These are phyloP conservation scores for Acleris emargana DNA, from an alignment of 2,888 invertebrate genomes.

Conservation along the genomic window DNA sequence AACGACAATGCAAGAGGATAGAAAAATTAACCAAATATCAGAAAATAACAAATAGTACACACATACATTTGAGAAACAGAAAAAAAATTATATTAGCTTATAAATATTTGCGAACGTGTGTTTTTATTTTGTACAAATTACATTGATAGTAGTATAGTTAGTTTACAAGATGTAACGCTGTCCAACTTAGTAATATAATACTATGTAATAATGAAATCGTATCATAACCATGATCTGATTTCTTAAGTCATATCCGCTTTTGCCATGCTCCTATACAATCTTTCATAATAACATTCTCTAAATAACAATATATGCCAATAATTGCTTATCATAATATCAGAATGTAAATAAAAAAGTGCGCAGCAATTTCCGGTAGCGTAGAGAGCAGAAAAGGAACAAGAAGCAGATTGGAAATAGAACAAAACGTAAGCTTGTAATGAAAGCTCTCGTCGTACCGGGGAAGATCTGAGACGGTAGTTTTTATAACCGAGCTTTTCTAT, in stretches of 20 bases:
- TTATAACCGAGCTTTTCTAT: no score
- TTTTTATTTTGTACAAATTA: no score
- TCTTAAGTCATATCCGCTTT: slow-evolving; percentile 27
- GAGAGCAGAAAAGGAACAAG: slow-evolving; percentile 37
- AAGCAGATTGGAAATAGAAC: slow-evolving; percentile 33
- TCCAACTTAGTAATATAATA: no score
- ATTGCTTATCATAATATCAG: slow-evolving; percentile 30
- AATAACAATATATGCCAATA: slow-evolving; percentile 34
- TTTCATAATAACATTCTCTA: slow-evolving; percentile 28
- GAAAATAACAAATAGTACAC: no score
- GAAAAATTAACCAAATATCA: no score
- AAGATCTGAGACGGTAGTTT: neutral
- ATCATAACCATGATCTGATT: slow-evolving; percentile 10
- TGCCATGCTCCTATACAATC: slow-evolving; percentile 12
- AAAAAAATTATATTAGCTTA: no score
- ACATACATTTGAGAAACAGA: no score
- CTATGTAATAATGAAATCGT: neutral
- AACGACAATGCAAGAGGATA: no score
- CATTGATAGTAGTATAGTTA: neutral
- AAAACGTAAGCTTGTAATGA: slow-evolving; percentile 22
- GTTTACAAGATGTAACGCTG: neutral
- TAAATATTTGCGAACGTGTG: no score
- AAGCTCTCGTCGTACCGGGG: slow-evolving; percentile 19
- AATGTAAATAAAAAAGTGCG: slow-evolving; percentile 41
- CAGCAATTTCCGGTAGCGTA: slow-evolving; percentile 49